These are phyloP conservation scores for Lonchura striata DNA, from an alignment of 2,113 vertebrate species.

Conservation along the genomic window DNA sequence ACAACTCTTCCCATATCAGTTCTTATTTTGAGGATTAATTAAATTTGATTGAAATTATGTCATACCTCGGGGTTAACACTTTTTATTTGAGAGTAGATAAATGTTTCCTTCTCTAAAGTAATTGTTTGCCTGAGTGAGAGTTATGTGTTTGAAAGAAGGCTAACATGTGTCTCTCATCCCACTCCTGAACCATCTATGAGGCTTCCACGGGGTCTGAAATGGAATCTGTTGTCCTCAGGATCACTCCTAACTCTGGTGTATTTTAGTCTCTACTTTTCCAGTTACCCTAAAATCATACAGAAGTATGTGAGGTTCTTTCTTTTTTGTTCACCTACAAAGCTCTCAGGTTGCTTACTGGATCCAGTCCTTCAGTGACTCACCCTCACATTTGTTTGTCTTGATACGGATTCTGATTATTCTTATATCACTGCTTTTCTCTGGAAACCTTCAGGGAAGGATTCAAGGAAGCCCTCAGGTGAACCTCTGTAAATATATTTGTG, in stretches of 20 bases:
- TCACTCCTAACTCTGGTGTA: neutral
- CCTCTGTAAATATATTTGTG: neutral
- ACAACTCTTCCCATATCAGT: neutral
- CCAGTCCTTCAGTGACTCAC: neutral
- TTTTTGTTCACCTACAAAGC: neutral
- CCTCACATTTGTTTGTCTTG: neutral
- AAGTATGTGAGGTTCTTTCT: neutral
- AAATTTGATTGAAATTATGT: neutral
- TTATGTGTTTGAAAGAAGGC: neutral
- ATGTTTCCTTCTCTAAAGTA: neutral
- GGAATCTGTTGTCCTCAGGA: neutral
- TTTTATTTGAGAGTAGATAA: neutral
- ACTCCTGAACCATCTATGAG: neutral
- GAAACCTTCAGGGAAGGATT: neutral
- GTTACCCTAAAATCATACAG: neutral
- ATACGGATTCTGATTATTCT: neutral
- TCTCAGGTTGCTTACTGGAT: neutral
- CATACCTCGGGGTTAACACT: neutral
- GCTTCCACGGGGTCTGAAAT: neutral
- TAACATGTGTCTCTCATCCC: neutral
- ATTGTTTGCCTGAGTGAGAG: neutral
- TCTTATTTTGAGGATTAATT: neutral
- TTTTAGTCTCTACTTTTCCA: neutral
- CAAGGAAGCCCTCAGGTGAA: neutral
- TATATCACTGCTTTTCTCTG: neutral